Evolutionary conservation across 1,140 invertebrate genomes (phyloP).

Genomic region (Cardiocondyla obscurior): DNA sequence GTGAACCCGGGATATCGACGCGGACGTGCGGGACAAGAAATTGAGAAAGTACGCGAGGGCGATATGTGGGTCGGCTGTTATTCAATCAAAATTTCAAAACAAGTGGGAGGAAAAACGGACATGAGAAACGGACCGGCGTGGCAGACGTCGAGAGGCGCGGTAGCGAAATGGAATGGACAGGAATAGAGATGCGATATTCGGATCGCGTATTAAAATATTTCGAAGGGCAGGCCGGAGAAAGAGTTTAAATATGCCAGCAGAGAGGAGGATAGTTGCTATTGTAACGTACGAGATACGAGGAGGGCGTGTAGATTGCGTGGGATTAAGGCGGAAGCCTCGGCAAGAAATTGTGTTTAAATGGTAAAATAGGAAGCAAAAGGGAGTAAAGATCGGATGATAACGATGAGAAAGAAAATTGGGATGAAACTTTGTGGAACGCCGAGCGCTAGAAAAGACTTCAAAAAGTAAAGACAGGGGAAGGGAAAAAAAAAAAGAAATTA

Average conservation of each 20-base stretch:
- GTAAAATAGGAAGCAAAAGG: conserved; percentile 5
- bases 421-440: neutral
- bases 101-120: conserved; percentile 4
- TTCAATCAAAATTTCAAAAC: conserved; percentile 53
- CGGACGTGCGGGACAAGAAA: conserved; percentile 18
- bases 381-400: conserved; percentile 25
- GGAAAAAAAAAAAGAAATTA: neutral
- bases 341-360: neutral
- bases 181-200: conserved; percentile 11
- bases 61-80: conserved; percentile 28
- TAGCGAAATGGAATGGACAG: neutral
- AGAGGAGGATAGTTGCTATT: neutral
- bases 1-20: neutral
- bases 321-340: conserved; percentile 8
- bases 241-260: neutral
- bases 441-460: neutral
- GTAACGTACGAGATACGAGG: neutral
- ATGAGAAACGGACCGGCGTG: conserved; percentile 30
- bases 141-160: neutral
- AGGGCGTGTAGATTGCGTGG: neutral
- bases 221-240: neutral
- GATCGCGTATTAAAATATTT: conserved; percentile 27
- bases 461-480: neutral
- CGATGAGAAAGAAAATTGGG: neutral
- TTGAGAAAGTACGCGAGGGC: conserved; percentile 22